A percentile compares a stretch with the other conserved stretches of the same genome.
phyloP scores from a whole-genome alignment of 37 sponge, comb jelly and placozoan species.

The Diacarnus erythraeanus region DNA sequence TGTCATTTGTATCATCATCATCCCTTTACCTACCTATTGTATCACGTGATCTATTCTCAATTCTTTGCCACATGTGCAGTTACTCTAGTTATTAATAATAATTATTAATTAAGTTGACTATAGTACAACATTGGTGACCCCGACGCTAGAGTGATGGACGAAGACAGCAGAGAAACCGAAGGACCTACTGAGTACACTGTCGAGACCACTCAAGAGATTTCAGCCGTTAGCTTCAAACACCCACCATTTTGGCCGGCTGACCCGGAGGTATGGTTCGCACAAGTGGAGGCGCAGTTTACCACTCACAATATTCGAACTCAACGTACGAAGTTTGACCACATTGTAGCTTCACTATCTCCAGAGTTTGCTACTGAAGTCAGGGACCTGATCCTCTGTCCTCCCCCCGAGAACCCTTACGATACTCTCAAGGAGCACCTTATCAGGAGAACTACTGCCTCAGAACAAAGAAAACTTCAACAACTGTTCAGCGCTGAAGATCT shows the following conservation, averaged over 20 bases:
- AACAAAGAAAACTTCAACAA: conserved; percentile 62
- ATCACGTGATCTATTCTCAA: no score
- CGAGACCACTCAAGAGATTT: conserved; percentile 3
- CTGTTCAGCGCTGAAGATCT: conserved; percentile 44
- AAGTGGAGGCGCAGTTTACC: conserved; percentile 70
- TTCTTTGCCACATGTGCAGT: no score
- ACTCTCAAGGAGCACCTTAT: conserved; percentile 22
- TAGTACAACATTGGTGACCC: conserved; percentile 46
- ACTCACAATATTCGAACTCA: no score
- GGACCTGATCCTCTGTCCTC: conserved; percentile 43
- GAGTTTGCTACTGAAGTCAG: conserved; percentile 55
- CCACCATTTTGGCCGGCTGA: conserved; percentile 75
- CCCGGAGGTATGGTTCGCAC: conserved; percentile 63
- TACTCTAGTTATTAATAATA: no score
- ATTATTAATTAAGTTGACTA: neutral
- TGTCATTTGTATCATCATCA: no score
- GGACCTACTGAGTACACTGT: neutral
- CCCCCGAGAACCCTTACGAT: conserved; percentile 40
- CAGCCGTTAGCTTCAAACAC: conserved; percentile 45
- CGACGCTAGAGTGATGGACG: neutral
- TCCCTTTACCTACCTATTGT: no score
- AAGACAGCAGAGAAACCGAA: neutral
- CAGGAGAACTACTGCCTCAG: conserved; percentile 46
- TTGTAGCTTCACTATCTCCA: conserved; percentile 43
- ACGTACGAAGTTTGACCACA: conserved; percentile 48